Conservation (phyloP, 2,888 invertebrate species). For the Pollenia griseotomentosa region DNA sequence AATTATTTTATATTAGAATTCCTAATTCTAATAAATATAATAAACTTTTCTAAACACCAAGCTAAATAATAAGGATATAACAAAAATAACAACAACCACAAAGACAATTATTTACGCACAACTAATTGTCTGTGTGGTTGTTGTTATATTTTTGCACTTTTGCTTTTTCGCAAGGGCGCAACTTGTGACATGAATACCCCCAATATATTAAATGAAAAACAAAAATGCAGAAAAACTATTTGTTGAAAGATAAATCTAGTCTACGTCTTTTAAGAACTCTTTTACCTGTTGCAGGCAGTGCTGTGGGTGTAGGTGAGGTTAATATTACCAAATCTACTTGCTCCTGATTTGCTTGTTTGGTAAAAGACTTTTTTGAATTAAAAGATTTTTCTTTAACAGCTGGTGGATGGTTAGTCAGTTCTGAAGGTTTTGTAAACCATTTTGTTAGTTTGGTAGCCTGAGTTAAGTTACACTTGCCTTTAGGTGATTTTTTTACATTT, state of each 20-base stretch:
- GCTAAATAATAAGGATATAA: too few species aligned
- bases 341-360: slow-evolving; percentile 33
- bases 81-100: too few species aligned
- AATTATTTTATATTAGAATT: neutral
- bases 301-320: slow-evolving; percentile 6
- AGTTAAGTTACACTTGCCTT: slow-evolving; percentile 78
- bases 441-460: slow-evolving; percentile 82
- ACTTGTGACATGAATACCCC: too few species aligned
- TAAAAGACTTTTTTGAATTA: slow-evolving; percentile 47
- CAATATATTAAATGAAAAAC: neutral
- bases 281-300: slow-evolving; percentile 53
- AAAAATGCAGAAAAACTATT: slow-evolving; percentile 36
- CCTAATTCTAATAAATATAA: neutral
- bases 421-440: slow-evolving; percentile 78
- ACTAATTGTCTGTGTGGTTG: too few species aligned
- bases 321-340: neutral
- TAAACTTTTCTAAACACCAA: neutral
- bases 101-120: too few species aligned
- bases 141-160: too few species aligned
- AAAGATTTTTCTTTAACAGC: slow-evolving; percentile 16
- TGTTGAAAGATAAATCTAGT: slow-evolving; percentile 75
- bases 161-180: too few species aligned
- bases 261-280: slow-evolving; percentile 72
- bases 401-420: slow-evolving; percentile 14
- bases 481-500: slow-evolving; percentile 80